Conservation (phyloP, 2,113 vertebrate genomes). For the Calidris pugnax region DNA sequence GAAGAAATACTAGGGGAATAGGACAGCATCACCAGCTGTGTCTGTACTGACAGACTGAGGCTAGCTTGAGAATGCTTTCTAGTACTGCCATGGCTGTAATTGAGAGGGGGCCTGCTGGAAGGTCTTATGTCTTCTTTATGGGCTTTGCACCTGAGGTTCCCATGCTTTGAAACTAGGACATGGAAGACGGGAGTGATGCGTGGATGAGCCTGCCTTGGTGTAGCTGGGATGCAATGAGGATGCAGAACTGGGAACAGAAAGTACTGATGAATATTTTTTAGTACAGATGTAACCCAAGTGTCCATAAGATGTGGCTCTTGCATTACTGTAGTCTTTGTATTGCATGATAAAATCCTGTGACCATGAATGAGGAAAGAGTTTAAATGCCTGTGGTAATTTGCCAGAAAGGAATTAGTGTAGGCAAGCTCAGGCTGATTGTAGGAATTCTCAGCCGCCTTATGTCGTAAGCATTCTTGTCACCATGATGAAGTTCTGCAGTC, state of each 20-base stretch:
- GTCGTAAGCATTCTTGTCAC: not conserved
- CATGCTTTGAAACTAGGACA: not conserved
- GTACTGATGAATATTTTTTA: not conserved
- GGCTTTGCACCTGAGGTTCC: not conserved
- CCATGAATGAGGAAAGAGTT: not conserved
- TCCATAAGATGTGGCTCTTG: constrained; percentile 30
- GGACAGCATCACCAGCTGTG: not conserved
- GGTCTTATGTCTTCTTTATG: accelerated
- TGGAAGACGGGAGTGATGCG: not conserved
- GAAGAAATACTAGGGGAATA: not conserved
- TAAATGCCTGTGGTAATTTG: not conserved
- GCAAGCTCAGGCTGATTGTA: not conserved
- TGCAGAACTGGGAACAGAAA: not conserved
- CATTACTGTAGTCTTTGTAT: not conserved
- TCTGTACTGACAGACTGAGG: not conserved
- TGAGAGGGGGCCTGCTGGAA: not conserved
- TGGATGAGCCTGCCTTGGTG: not conserved
- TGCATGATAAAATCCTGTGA: not conserved
- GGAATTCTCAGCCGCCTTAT: not conserved
- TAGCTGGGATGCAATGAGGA: not conserved
- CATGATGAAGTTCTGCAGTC: not conserved
- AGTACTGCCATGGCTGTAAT: not conserved
- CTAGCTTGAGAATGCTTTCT: not conserved
- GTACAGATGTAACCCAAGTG: not conserved
- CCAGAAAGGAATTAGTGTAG: not conserved